phyloP scores from a whole-genome alignment of 2,888 invertebrate genomes.

The Drosophila leonis region DNA sequence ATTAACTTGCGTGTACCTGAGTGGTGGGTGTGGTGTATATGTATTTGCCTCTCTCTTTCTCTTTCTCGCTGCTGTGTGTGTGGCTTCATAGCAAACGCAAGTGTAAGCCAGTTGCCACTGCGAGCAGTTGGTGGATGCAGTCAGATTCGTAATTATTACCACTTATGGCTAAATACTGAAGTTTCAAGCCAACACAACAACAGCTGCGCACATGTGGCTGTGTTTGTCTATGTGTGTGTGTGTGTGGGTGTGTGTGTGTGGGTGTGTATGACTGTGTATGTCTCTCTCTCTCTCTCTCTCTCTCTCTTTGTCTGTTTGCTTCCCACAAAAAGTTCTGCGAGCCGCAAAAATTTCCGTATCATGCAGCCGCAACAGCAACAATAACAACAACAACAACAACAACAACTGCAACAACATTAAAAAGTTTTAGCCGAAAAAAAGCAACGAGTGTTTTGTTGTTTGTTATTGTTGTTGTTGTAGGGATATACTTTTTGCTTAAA shows the following conservation, averaged over 20 bases:
- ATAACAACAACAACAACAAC: constrained; percentile 29
- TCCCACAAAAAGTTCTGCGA: constrained; percentile 47
- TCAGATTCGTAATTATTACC: constrained; percentile 75
- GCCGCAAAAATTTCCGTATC: constrained; percentile 71
- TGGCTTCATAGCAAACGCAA: constrained; percentile 8
- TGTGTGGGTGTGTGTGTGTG: neutral
- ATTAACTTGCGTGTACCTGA: constrained; percentile 66
- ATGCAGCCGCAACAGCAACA: constrained; percentile 65
- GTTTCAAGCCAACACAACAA: constrained; percentile 25
- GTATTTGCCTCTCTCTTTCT: neutral
- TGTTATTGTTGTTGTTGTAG: constrained; percentile 25
- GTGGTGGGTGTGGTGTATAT: constrained; percentile 2
- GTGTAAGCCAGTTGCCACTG: constrained; percentile 33
- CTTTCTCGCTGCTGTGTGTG: constrained; percentile 6
- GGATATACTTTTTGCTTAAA: constrained; percentile 72
- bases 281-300: neutral
- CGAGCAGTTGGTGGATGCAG: constrained; percentile 15
- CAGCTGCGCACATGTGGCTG: constrained; percentile 4
- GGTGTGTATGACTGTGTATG: neutral
- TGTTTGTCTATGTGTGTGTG: neutral
- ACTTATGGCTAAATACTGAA: constrained; percentile 80
- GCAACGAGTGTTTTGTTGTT: constrained; percentile 44
- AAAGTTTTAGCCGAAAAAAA: constrained; percentile 61
- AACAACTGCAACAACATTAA: constrained; percentile 35
- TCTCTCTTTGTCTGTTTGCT: constrained; percentile 25